A percentile compares a stretch with the other conserved stretches of the same genome.
Conservation (phyloP, 2,888 invertebrate genomes). For the Limnephilus marmoratus region DNA sequence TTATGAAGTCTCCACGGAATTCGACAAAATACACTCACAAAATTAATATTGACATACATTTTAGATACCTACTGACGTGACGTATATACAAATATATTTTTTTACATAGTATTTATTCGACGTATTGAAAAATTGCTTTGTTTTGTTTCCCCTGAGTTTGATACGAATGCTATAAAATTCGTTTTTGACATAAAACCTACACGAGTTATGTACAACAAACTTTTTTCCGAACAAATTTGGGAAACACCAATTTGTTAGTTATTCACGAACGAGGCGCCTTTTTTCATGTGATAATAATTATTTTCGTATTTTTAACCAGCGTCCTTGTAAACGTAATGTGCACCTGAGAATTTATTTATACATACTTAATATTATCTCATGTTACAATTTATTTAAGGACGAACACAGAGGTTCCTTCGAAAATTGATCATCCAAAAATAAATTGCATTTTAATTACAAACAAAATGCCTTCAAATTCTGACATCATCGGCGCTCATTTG, state of each 20-base stretch:
- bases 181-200: conserved; percentile 6
- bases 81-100: neutral
- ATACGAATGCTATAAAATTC: neutral
- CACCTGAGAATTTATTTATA: neutral
- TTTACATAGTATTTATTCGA: neutral
- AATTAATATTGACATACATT: neutral
- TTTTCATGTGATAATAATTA: neutral
- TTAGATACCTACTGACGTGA: neutral
- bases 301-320: neutral
- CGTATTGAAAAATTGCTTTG: neutral
- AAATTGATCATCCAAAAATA: neutral
- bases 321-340: neutral
- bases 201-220: conserved; percentile 5
- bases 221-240: conserved; percentile 16
- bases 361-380: too few species aligned
- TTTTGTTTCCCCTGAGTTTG: neutral
- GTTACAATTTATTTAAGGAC: neutral
- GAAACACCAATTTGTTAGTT: neutral
- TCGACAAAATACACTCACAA: neutral
- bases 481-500: neutral
- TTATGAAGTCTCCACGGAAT: neutral
- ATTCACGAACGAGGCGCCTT: neutral
- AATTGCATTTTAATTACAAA: too few species aligned
- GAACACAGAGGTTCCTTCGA: neutral
- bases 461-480: neutral